Conservation (phyloP, 2,888 invertebrate genomes). For the Doris montereyensis region DNA sequence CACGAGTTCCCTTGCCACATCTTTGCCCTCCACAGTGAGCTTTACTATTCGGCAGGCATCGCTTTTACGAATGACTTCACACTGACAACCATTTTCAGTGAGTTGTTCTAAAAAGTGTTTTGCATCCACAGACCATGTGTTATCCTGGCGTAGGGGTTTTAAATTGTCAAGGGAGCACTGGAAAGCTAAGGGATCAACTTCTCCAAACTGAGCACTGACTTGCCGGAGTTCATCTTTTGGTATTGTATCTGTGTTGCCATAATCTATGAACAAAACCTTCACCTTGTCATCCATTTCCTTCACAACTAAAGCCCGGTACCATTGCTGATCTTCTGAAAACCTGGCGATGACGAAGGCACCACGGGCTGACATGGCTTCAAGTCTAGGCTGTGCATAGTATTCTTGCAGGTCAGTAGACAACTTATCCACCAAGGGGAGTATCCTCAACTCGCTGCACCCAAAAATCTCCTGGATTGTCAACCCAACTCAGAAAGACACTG, state of each 20-base stretch:
- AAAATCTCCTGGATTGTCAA: conserved; percentile 56
- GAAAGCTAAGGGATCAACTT: conserved; percentile 38
- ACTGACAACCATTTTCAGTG: conserved; percentile 35
- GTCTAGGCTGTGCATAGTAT: conserved; percentile 41
- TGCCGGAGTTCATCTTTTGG: conserved; percentile 34
- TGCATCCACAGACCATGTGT: conserved; percentile 30
- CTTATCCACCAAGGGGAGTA: conserved; percentile 50
- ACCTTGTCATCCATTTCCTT: conserved; percentile 46
- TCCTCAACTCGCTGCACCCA: conserved; percentile 52
- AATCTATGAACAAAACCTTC: conserved; percentile 63
- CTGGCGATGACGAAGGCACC: conserved; percentile 38
- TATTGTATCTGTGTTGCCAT: conserved; percentile 63
- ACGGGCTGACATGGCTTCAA: conserved; percentile 23
- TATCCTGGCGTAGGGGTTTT: conserved; percentile 23
- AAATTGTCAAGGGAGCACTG: conserved; percentile 38
- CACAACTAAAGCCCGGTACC: conserved; percentile 61
- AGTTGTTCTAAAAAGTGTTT: conserved; percentile 28
- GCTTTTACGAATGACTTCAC: conserved; percentile 34
- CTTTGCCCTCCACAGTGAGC: conserved; percentile 47
- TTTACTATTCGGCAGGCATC: conserved; percentile 30
- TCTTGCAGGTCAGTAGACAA: conserved; percentile 54
- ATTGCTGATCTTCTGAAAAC: conserved; percentile 53
- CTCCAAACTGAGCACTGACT: conserved; percentile 39
- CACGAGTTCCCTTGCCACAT: conserved; percentile 52
- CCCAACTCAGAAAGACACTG: conserved; percentile 50